phyloP scores from a whole-genome alignment of 2,113 vertebrate genomes.

The Castor canadensis region DNA sequence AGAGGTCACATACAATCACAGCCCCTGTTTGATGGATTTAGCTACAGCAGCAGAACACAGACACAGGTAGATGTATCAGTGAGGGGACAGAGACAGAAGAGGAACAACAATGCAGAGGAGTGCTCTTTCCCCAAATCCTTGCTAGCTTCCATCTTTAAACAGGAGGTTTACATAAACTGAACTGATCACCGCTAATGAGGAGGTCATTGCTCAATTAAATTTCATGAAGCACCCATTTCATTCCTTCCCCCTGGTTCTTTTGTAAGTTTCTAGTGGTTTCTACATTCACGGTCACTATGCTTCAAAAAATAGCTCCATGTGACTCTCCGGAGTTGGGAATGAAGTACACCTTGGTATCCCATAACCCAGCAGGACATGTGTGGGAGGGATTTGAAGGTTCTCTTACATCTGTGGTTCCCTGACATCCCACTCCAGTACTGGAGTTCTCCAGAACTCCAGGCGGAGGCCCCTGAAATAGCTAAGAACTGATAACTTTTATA shows the following conservation, averaged over 20 bases:
- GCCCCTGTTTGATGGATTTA: not conserved
- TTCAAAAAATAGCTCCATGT: not conserved
- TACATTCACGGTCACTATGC: not conserved
- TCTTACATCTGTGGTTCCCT: not conserved
- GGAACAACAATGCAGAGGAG: not conserved
- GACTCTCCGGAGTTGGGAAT: not conserved
- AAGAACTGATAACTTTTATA: not conserved
- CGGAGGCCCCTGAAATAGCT: not conserved
- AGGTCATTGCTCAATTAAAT: not conserved
- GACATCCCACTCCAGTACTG: not conserved
- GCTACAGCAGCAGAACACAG: not conserved
- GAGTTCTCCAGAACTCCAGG: not conserved
- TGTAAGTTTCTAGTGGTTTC: not conserved
- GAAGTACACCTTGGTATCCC: not conserved
- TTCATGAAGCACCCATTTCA: constrained; percentile 8
- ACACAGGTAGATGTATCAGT: accelerated
- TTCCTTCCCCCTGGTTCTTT: constrained; percentile 7
- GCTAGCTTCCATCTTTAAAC: constrained; percentile 2
- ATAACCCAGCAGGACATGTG: not conserved
- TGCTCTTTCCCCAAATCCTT: not conserved
- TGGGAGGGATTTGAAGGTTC: not conserved
- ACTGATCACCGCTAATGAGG: not conserved
- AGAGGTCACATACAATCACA: not conserved
- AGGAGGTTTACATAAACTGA: not conserved
- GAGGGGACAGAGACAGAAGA: not conserved